These are phyloP conservation scores for Drosophila ustulata DNA, from an alignment of 2,888 invertebrate genomes.

Conservation along the genomic window DNA sequence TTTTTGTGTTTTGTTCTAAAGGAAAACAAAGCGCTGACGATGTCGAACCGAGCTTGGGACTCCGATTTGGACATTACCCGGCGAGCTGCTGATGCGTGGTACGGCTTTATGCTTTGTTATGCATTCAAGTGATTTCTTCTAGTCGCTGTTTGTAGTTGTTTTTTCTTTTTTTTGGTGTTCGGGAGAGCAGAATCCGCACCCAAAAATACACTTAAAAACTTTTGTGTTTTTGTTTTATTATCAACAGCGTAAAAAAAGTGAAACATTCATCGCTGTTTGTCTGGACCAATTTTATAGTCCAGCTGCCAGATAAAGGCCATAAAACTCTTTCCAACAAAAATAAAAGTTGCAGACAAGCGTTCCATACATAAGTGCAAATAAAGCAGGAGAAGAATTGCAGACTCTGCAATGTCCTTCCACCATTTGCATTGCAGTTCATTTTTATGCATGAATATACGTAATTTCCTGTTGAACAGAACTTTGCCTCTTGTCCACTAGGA, in stretches of 20 bases:
- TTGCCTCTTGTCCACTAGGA: conserved; percentile 43
- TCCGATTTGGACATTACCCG: conserved; percentile 21
- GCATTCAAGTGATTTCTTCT: conserved; percentile 55
- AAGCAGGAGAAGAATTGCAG: conserved; percentile 20
- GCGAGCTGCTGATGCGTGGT: conserved; percentile 44
- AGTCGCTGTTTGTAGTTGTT: conserved; percentile 7
- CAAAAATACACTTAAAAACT: conserved; percentile 29
- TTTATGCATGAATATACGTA: conserved; percentile 12
- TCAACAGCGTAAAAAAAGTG: conserved; percentile 5
- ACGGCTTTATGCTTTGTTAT: conserved; percentile 61
- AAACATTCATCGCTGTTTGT: conserved; percentile 11
- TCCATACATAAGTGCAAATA: conserved; percentile 1
- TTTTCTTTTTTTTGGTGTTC: neutral
- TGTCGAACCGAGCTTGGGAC: conserved; percentile 25
- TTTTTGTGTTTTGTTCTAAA: neutral
- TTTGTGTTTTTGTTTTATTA: conserved; percentile 28
- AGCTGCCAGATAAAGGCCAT: conserved; percentile 21
- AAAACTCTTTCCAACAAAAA: conserved; percentile 9
- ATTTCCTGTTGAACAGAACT: conserved; percentile 30
- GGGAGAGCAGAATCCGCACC: neutral
- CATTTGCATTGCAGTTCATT: conserved; percentile 26
- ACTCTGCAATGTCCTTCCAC: conserved; percentile 27
- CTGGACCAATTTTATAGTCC: conserved; percentile 29
- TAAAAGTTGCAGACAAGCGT: conserved; percentile 20
- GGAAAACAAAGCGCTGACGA: conserved; percentile 28